Percentiles rank a stretch among this genome's conserved stretches.
Evolutionary conservation across 2,113 vertebrate genomes (phyloP).

Genomic region (Pardalotus punctatus): DNA sequence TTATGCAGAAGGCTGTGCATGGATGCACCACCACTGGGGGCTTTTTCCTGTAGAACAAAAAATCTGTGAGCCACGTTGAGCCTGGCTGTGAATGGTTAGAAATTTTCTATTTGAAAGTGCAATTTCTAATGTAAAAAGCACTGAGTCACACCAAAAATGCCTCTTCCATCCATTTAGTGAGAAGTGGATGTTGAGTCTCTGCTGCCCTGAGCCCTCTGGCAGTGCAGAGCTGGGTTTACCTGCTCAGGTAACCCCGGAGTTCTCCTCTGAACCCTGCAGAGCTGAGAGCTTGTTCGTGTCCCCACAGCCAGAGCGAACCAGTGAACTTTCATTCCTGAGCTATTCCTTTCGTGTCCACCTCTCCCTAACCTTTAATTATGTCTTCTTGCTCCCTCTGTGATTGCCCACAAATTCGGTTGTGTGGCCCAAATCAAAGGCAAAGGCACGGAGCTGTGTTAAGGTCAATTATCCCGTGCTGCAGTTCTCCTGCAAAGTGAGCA

Average conservation of each 20-base stretch:
- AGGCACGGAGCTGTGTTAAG: neutral
- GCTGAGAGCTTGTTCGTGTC: neutral
- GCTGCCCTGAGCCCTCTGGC: neutral
- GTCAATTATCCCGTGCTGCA: constrained; percentile 15
- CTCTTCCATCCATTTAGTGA: neutral
- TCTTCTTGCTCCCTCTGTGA: constrained; percentile 29
- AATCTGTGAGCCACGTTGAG: neutral
- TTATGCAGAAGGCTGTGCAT: neutral
- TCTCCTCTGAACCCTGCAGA: neutral
- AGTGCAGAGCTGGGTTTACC: neutral
- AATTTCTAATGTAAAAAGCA: neutral
- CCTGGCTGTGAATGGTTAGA: neutral
- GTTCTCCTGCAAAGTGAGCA: constrained; percentile 25
- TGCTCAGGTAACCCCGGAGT: neutral
- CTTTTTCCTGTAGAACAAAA: neutral
- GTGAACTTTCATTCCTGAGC: neutral
- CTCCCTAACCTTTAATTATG: constrained; percentile 44
- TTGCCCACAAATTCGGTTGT: constrained; percentile 39
- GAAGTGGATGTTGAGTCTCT: neutral
- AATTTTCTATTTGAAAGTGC: neutral
- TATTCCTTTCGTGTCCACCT: neutral
- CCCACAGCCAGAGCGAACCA: neutral
- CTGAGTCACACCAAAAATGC: neutral
- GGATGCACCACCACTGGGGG: neutral
- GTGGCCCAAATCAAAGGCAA: constrained; percentile 24